Evolutionary conservation across 1,140 invertebrate species (phyloP).

Genomic region (Onthophagus taurus): DNA sequence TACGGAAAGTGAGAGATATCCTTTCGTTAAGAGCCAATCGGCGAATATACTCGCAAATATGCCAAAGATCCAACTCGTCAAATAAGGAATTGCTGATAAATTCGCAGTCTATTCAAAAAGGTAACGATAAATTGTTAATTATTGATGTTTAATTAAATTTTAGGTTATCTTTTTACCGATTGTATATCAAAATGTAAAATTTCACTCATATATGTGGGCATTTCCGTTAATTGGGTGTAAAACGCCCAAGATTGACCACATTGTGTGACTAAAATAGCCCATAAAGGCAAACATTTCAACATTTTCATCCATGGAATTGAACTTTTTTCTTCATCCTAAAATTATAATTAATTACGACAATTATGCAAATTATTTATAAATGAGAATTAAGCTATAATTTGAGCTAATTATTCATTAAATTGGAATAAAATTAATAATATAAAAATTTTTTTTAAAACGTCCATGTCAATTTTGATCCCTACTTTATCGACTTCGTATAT

Average conservation of each 20-base stretch:
- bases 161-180: conserved; percentile 43
- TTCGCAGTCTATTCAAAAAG: conserved; percentile 58
- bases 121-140: conserved; percentile 2
- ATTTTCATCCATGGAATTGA: conserved; percentile 67
- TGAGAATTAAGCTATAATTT: neutral
- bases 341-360: neutral
- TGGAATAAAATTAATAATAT: no score
- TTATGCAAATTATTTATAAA: neutral
- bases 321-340: conserved; percentile 29
- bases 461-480: no score
- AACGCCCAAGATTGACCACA: conserved; percentile 91
- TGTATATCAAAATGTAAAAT: conserved; percentile 83
- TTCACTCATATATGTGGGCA: conserved; percentile 90
- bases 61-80: conserved; percentile 60
- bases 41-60: conserved; percentile 60
- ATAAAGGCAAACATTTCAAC: conserved; percentile 71
- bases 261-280: conserved; percentile 79
- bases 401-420: no score
- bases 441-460: no score
- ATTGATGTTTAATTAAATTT: conserved; percentile 4
- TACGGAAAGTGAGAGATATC: conserved; percentile 50
- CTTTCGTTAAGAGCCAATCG: conserved; percentile 55
- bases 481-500: no score
- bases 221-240: conserved; percentile 86
- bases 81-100: conserved; percentile 71